Evolutionary conservation across 1,140 invertebrate species (phyloP), one percentile per base, ranked within the genome.

Genomic region (Drosophila persimilis): DNA sequence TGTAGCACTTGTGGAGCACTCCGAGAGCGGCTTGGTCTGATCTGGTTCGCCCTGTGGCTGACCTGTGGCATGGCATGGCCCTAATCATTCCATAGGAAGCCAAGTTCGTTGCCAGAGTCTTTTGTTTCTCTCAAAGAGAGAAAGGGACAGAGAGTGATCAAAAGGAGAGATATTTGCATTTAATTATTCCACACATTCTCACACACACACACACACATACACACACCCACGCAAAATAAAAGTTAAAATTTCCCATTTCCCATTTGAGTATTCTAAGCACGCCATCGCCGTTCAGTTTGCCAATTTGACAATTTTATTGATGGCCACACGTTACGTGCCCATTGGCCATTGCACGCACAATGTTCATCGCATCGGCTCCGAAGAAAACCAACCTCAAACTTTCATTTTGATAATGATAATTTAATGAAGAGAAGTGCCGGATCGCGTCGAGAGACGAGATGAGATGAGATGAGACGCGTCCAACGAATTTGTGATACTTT

Each of bases 281-380:
- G 80, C 9, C 24, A 35, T 47, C 48, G 43, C 54, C 53, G 22
- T 29, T 48, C 56, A 29, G 53, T 65, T 81, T 80, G 81, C 81
- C 77, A 85, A 85, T 86, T 86, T 85, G 81, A 85, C 81, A 81
- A 75, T 80, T 85, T 85, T 85, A 85, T 86, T 81, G 81, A 86
- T 77, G 81, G 64, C 53, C 35, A 44, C 35, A 62, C 52, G 47
- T 55, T 86, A 85, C 81, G 81, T 85, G 81, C 70, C 59, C 69
- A 81, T 86, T 70, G 73, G 52, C 77, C 62, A 29, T 6, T 50
- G 51, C 71, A 74, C 62, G 71, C 55, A 59, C 51, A 26, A 39
- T 39, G 35, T n/a, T 35, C 39, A 52, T 51, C 26, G 48, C 60
- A 26, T 5, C 24, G 4, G 3, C 26, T 9, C 29, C 9, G 8